Conservation (phyloP, 2,113 vertebrate species). For the Aegithalos caudatus region DNA sequence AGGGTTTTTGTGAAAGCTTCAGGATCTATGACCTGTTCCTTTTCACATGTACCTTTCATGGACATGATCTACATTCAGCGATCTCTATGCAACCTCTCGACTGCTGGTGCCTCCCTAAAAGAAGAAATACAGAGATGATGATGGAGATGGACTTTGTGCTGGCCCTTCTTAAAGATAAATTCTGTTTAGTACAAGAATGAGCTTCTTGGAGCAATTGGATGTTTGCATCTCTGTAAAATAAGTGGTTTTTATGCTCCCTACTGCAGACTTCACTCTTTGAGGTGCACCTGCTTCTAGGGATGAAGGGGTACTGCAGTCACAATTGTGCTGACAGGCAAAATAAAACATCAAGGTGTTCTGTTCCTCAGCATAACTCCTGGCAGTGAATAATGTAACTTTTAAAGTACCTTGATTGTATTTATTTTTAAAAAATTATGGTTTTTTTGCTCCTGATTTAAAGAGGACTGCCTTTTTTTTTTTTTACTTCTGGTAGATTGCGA, state of each 20-base stretch:
- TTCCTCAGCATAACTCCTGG: not conserved
- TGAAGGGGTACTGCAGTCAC: not conserved
- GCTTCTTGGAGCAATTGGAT: not conserved
- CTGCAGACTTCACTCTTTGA: not conserved
- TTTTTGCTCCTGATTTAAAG: not conserved
- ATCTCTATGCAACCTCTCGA: not conserved
- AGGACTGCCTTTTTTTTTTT: not conserved
- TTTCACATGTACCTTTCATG: not conserved
- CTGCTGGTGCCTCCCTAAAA: not conserved
- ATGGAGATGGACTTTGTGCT: not conserved
- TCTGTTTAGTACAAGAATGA: not conserved
- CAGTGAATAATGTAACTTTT: not conserved
- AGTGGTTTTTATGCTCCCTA: not conserved
- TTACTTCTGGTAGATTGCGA: not conserved
- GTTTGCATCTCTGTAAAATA: not conserved
- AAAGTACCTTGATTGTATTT: not conserved
- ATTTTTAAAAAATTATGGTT: not conserved
- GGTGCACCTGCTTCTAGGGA: not conserved
- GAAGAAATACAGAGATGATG: not conserved
- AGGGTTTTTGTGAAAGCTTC: not conserved
- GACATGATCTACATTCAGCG: not conserved
- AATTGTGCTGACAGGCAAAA: not conserved
- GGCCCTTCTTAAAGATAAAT: not conserved
- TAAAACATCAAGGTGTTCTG: not conserved
- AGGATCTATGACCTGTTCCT: not conserved